Evolutionary conservation across 2,113 vertebrate genomes (phyloP).

Genomic region (Xenopus borealis): DNA sequence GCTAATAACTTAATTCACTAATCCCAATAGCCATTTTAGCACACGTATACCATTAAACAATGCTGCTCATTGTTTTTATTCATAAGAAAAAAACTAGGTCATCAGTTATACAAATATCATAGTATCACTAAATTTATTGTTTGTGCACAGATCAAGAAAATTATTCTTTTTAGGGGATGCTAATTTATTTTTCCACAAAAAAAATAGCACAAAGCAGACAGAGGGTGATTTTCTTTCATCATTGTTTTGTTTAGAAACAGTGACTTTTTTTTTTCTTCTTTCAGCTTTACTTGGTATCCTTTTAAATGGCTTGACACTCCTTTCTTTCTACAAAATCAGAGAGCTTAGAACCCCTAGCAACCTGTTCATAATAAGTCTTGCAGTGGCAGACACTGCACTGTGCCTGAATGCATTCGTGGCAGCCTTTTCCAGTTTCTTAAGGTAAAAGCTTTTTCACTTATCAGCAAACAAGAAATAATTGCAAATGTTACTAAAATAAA

Average conservation of each 20-base stretch:
- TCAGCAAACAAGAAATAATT: neutral
- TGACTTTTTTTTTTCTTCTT: conserved; percentile 48
- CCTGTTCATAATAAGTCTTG: conserved; percentile 84
- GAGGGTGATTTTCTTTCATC: too few species aligned
- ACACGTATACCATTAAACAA: too few species aligned
- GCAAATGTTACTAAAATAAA: neutral
- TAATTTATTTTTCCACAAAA: too few species aligned
- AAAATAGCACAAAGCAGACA: too few species aligned
- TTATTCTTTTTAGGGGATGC: too few species aligned
- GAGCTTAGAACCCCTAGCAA: conserved; percentile 79
- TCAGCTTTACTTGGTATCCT: conserved; percentile 85
- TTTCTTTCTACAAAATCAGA: conserved; percentile 81
- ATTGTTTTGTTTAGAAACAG: neutral
- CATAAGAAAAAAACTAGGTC: too few species aligned
- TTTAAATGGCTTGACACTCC: conserved; percentile 81
- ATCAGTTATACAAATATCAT: too few species aligned
- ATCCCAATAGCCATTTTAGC: too few species aligned
- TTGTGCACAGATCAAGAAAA: too few species aligned
- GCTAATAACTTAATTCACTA: too few species aligned
- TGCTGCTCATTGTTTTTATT: too few species aligned
- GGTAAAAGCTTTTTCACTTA: conserved; percentile 62
- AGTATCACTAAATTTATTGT: too few species aligned
- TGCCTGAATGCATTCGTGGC: conserved; percentile 82
- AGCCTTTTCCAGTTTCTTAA: conserved; percentile 82
- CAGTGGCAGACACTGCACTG: conserved; percentile 80